Evolutionary conservation across 2,113 vertebrate species (phyloP).

Genomic region (Brachirus orientalis): DNA sequence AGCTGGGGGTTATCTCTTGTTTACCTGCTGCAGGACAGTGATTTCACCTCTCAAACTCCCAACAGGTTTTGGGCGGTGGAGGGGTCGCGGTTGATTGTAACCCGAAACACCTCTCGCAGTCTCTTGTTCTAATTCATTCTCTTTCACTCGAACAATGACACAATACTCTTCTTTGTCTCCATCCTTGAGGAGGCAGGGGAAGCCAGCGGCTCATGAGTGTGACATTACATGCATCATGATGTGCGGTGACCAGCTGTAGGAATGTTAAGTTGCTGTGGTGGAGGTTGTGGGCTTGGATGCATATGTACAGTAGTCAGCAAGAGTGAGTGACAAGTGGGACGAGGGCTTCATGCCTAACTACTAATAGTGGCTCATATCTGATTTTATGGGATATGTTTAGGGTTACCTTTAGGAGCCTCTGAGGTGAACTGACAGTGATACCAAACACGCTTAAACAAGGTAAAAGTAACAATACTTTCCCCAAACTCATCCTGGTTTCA

Average conservation of each 20-base stretch:
- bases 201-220: constrained; percentile 64
- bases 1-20: constrained; percentile 37
- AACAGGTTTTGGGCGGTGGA: constrained; percentile 38
- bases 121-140: constrained; percentile 44
- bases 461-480: background rate
- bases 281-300: background rate
- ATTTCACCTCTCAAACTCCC: constrained; percentile 58
- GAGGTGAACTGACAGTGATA: background rate
- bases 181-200: constrained; percentile 29
- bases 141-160: constrained; percentile 39
- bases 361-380: constrained; percentile 10
- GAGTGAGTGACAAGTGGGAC: constrained; percentile 36
- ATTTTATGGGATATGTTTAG: constrained; percentile 13
- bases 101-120: constrained; percentile 63
- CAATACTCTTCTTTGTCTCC: constrained; percentile 76
- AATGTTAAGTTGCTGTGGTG: constrained; percentile 65
- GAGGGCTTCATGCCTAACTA: constrained; percentile 8
- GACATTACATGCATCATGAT: constrained; percentile 73
- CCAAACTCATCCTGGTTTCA: background rate
- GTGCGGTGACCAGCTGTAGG: constrained; percentile 62
- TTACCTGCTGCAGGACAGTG: constrained; percentile 54
- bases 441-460: background rate
- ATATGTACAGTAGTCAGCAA: constrained; percentile 5
- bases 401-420: constrained; percentile 1
- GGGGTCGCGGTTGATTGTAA: constrained; percentile 73